Conservation (phyloP, 2,113 vertebrate species). For the Cottus gobio region DNA sequence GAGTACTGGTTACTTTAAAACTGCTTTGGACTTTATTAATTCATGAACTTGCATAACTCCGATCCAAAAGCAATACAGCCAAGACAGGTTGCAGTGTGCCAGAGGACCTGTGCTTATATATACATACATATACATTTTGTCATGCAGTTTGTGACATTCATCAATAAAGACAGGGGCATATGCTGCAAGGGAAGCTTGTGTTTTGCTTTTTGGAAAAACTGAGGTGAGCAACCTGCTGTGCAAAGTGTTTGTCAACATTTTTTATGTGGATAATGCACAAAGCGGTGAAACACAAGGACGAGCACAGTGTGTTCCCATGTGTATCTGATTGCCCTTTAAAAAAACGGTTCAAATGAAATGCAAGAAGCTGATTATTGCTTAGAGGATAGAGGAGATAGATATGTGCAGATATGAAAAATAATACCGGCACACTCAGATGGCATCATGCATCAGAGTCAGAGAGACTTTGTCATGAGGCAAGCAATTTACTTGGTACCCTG, state of each 20-base stretch:
- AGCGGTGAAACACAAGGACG: background rate
- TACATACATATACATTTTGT: background rate
- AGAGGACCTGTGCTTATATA: background rate
- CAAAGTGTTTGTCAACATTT: background rate
- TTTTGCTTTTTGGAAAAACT: background rate
- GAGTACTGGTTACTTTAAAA: slow-evolving; percentile 42
- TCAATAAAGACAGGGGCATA: background rate
- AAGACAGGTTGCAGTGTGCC: slow-evolving; percentile 35
- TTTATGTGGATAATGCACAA: slow-evolving; percentile 26
- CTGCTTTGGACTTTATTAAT: slow-evolving; percentile 41
- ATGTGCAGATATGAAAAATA: background rate
- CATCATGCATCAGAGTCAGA: slow-evolving; percentile 18
- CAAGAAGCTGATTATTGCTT: slow-evolving; percentile 2
- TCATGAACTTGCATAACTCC: slow-evolving; percentile 43
- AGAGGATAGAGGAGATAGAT: slow-evolving; percentile 2
- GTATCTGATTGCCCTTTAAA: slow-evolving; percentile 14
- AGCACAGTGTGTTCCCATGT: slow-evolving; percentile 20
- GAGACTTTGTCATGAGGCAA: background rate
- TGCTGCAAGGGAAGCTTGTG: background rate
- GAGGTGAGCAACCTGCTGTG: background rate
- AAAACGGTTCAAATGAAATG: slow-evolving; percentile 10
- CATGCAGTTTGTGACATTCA: background rate
- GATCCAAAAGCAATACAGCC: slow-evolving; percentile 49
- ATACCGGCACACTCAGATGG: background rate
- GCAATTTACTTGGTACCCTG: slow-evolving; percentile 1